Evolutionary conservation across 2,797 vertebrate genomes (phyloP), one percentile per base, ranked within the genome.

Genomic region (Nasua narica): DNA sequence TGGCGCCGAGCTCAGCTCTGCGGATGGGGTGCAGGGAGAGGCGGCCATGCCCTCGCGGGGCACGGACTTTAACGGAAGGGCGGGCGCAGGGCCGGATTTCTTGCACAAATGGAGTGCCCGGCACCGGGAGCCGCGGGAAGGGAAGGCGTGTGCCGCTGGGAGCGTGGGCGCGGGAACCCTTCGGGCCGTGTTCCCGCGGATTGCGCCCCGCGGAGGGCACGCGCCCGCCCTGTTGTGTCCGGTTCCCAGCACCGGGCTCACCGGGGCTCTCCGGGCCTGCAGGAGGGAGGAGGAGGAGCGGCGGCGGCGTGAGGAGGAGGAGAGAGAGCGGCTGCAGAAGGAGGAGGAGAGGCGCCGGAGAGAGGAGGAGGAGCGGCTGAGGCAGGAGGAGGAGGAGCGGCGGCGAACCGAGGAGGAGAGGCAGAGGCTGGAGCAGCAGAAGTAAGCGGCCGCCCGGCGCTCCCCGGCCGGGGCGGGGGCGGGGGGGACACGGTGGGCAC

Each of bases 351-450:
- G 99, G 93, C 99, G 99, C 35, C 99, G 98, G 82, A 98, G 98
- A 94, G 99, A 99, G 96, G 99, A 99, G n/a, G 99, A 99, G 95
- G 99, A 99, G 96, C 98, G 99, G 58, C 98, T 98, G 48, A 98
- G 99, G 92, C 98, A 98, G 29, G 99, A 99, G 90, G 99, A 99
- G 87, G 99, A 99, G 56, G 99, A 99, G 93, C 99, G 99, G 97
- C 98, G 99, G 95, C 99, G 99, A 76, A 98, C 99, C 18, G 99
- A 99, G 93, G 99, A 99, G 82, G 99, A 99, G 96, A 98, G 99
- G 67, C 98, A 99, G 88, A 99, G 99, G 21, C 97, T 99, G 97
- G 99, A 99, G 72, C 99, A 99, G 94, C 99, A 99, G 97, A 99
- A 99, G 99, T 99, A 98, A 99, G 99, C 13, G n/a, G n/a, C n/a